Evolutionary conservation across 2,888 invertebrate genomes (phyloP).

Genomic region (Troides aeacus): DNA sequence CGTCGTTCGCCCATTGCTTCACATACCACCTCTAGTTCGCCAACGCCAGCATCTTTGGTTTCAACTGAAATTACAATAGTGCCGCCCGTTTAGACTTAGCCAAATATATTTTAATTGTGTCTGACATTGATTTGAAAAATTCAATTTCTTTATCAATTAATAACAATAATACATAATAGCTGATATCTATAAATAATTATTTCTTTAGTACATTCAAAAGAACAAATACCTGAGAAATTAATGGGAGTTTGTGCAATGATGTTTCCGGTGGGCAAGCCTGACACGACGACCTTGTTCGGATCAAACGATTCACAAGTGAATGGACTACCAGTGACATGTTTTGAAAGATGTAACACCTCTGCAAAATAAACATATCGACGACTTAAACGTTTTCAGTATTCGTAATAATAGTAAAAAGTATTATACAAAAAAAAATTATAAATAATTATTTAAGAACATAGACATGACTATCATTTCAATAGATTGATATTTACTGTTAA

Average conservation of each 20-base stretch:
- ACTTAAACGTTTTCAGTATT: background rate
- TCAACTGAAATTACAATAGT: constrained; percentile 78
- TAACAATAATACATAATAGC: too few species aligned
- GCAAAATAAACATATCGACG: constrained; percentile 48
- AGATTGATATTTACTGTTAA: too few species aligned
- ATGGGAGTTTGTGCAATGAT: constrained; percentile 91
- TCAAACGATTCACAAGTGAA: constrained; percentile 96
- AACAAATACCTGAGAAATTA: constrained; percentile 85
- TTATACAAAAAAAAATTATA: background rate
- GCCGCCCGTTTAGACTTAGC: constrained; percentile 31
- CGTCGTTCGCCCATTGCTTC: constrained; percentile 91
- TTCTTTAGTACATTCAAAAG: background rate
- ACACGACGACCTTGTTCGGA: constrained; percentile 88
- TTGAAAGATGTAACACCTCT: constrained; percentile 94
- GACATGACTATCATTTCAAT: too few species aligned
- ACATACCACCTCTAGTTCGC: constrained; percentile 92
- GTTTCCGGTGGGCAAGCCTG: constrained; percentile 86
- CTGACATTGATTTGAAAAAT: background rate
- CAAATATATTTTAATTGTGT: background rate
- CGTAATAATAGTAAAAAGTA: background rate
- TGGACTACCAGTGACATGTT: constrained; percentile 95
- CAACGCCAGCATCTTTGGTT: constrained; percentile 89
- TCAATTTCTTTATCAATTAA: background rate
- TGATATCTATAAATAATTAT: background rate
- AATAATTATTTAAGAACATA: background rate